Conservation (phyloP, 2,888 invertebrate species). For the Drosophila robusta region DNA sequence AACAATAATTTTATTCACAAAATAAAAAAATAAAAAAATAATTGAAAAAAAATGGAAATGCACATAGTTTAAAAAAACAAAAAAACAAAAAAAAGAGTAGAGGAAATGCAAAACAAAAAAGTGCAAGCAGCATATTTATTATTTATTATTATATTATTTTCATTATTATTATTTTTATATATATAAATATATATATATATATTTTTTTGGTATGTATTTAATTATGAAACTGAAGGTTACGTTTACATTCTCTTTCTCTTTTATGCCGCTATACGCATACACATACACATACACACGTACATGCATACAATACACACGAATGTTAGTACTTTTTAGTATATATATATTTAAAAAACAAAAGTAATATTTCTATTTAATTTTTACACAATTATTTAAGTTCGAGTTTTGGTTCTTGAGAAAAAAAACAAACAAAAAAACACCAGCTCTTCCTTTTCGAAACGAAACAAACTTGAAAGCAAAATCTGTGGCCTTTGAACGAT, state of each 20-base stretch:
- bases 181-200: constrained; percentile 24
- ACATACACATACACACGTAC: constrained; percentile 14
- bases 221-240: constrained; percentile 42
- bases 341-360: constrained; percentile 1
- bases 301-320: constrained; percentile 8
- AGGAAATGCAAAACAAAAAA: constrained; percentile 10
- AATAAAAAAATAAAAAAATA: constrained; percentile 15
- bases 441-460: constrained; percentile 59
- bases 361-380: constrained; percentile 11
- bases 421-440: not conserved
- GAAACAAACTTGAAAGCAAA: constrained; percentile 27
- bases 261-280: constrained; percentile 35
- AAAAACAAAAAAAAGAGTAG: not conserved
- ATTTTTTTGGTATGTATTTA: constrained; percentile 60
- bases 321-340: constrained; percentile 2
- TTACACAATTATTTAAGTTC: constrained; percentile 9
- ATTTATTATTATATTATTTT: constrained; percentile 66
- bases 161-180: constrained; percentile 56
- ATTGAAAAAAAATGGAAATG: constrained; percentile 7
- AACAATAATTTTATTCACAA: constrained; percentile 61
- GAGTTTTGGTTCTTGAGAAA: constrained; percentile 53
- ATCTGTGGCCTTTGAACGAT: constrained; percentile 31
- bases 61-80: not conserved
- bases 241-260: constrained; percentile 58
- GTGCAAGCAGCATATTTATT: constrained; percentile 67